A percentile compares a stretch with the other conserved stretches of the same genome.
These are phyloP conservation scores for Syrrhaptes paradoxus DNA, from an alignment of 2,113 vertebrate species.

Conservation along the genomic window DNA sequence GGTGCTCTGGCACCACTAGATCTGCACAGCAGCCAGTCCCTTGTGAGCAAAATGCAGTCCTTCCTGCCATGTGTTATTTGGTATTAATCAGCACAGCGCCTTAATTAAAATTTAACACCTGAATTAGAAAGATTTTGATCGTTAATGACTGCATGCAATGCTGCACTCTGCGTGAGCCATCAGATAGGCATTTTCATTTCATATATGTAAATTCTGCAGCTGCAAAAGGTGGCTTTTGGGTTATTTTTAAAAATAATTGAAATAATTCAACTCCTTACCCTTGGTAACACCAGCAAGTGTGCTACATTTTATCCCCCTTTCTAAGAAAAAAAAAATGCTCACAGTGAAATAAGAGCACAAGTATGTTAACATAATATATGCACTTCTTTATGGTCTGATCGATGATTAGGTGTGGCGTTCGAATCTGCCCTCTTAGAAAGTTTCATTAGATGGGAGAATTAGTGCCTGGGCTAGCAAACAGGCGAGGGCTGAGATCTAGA, in stretches of 20 bases:
- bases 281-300: neutral
- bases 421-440: neutral
- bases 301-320: neutral
- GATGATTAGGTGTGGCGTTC: neutral
- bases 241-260: neutral
- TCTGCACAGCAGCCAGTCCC: neutral
- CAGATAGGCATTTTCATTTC: constrained; percentile 38
- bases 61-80: constrained; percentile 21
- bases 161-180: constrained; percentile 5
- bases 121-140: constrained; percentile 60
- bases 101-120: constrained; percentile 64
- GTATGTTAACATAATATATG: neutral
- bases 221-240: neutral
- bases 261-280: neutral
- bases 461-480: neutral
- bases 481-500: neutral
- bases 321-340: neutral
- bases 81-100: constrained; percentile 16
- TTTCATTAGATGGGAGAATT: neutral
- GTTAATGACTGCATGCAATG: constrained; percentile 4
- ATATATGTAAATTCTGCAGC: neutral
- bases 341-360: neutral
- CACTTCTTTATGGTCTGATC: neutral
- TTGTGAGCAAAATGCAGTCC: neutral
- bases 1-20: neutral